A percentile compares a stretch with the other conserved stretches of the same genome.
Evolutionary conservation across 2,113 vertebrate genomes (phyloP).

Genomic region (Pterocles gutturalis): DNA sequence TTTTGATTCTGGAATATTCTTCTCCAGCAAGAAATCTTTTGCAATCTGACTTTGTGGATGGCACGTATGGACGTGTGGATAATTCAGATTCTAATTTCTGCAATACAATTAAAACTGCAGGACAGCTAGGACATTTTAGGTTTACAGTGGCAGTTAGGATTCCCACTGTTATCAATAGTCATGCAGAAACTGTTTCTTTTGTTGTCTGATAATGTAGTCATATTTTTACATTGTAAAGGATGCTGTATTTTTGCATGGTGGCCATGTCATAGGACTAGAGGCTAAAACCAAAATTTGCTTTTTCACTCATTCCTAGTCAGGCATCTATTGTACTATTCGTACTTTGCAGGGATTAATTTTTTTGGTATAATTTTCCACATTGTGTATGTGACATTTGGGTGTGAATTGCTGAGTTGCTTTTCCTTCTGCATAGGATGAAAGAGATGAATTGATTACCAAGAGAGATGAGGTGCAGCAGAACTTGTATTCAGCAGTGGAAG

Average conservation of each 20-base stretch:
- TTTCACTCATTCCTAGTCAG: not conserved
- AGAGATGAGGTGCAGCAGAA: conserved; percentile 74
- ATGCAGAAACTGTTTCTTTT: not conserved
- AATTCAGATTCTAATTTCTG: not conserved
- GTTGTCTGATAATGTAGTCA: not conserved
- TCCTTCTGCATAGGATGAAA: conserved; percentile 55
- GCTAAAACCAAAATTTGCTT: not conserved
- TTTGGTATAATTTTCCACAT: not conserved
- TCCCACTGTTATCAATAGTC: not conserved
- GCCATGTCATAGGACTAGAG: not conserved
- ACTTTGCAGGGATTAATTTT: not conserved
- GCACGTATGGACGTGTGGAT: not conserved
- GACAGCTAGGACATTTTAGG: not conserved
- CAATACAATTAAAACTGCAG: not conserved
- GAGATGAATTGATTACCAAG: conserved; percentile 61
- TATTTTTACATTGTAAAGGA: not conserved
- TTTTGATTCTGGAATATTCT: not conserved
- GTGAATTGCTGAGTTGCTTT: not conserved
- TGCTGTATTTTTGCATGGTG: not conserved
- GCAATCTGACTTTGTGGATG: not conserved
- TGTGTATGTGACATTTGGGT: not conserved
- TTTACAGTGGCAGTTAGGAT: not conserved
- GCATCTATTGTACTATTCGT: not conserved
- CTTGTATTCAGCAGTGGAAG: conserved; percentile 61
- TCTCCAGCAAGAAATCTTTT: not conserved